Evolutionary conservation across 2,797 vertebrate genomes (phyloP).

Genomic region (Galagoides demidoff): DNA sequence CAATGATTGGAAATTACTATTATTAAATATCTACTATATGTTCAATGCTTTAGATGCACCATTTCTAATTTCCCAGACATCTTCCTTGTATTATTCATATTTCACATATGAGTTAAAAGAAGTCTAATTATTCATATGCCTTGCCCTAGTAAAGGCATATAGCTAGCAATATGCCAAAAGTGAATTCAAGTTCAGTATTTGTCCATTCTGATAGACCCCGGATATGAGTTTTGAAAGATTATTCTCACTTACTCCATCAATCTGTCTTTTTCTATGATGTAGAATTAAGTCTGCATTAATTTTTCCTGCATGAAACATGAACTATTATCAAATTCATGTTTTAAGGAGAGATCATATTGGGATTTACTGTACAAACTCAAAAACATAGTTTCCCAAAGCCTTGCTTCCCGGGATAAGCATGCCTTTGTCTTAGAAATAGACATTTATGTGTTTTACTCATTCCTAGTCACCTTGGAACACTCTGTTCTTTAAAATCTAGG

Average conservation of each 20-base stretch:
- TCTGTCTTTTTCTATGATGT: neutral
- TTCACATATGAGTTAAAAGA: neutral
- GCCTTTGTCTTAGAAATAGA: neutral
- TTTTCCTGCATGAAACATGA: neutral
- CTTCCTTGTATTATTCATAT: neutral
- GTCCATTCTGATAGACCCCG: neutral
- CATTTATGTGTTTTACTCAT: neutral
- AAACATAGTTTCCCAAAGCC: neutral
- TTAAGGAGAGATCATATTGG: neutral
- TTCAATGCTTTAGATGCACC: neutral
- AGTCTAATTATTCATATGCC: neutral
- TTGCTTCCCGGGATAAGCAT: neutral
- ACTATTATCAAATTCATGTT: neutral
- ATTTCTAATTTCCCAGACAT: neutral
- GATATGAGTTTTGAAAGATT: neutral
- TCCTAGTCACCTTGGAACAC: neutral
- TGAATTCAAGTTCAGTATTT: neutral
- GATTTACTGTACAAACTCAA: neutral
- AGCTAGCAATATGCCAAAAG: neutral
- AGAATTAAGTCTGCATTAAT: neutral
- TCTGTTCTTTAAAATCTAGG: neutral
- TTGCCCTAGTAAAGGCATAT: neutral
- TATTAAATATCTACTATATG: neutral
- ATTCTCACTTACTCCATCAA: constrained; percentile 4
- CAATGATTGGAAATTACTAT: neutral